phyloP scores from a whole-genome alignment of 2,888 invertebrate genomes.

The Iselma pallidipennis region DNA sequence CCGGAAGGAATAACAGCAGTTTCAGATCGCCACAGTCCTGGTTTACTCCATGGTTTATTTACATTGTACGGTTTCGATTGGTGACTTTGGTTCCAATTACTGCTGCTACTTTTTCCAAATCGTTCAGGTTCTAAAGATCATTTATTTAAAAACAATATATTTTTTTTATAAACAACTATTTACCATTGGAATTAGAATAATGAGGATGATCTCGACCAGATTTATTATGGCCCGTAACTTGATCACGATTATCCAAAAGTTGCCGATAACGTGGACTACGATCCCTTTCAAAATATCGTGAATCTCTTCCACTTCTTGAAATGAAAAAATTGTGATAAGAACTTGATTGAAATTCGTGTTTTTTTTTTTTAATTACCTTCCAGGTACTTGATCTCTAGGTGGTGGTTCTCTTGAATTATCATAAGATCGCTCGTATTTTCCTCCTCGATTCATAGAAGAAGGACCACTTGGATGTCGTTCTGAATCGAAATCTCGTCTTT shows the following conservation, averaged over 20 bases:
- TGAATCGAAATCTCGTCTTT: conserved; percentile 43
- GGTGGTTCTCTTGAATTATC: conserved; percentile 28
- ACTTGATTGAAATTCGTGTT: conserved; percentile 3
- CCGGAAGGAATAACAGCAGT: too few relatives aligned
- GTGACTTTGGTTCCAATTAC: conserved; percentile 30
- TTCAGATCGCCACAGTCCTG: too few relatives aligned
- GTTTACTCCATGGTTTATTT: conserved; percentile 34
- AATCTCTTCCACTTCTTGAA: conserved; percentile 35
- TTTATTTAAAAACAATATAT: background rate
- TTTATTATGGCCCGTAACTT: conserved; percentile 52
- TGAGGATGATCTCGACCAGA: conserved; percentile 23
- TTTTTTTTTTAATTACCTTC: conserved; percentile 10
- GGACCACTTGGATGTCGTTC: conserved; percentile 32
- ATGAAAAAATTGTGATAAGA: conserved; percentile 17
- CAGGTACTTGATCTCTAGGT: conserved; percentile 20
- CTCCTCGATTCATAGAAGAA: conserved; percentile 30
- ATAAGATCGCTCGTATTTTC: conserved; percentile 28
- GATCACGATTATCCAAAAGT: conserved; percentile 42
- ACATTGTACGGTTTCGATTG: conserved; percentile 30
- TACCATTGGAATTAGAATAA: conserved; percentile 25
- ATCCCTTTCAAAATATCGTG: conserved; percentile 46
- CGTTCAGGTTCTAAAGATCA: conserved; percentile 34
- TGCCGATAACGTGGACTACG: conserved; percentile 48
- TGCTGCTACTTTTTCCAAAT: conserved; percentile 40
- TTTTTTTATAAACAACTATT: background rate